A percentile compares a stretch with the other conserved stretches of the same genome.
Evolutionary conservation across 92 coral and sea anemone genomes (phyloP).

Genomic region (Metridium senile): DNA sequence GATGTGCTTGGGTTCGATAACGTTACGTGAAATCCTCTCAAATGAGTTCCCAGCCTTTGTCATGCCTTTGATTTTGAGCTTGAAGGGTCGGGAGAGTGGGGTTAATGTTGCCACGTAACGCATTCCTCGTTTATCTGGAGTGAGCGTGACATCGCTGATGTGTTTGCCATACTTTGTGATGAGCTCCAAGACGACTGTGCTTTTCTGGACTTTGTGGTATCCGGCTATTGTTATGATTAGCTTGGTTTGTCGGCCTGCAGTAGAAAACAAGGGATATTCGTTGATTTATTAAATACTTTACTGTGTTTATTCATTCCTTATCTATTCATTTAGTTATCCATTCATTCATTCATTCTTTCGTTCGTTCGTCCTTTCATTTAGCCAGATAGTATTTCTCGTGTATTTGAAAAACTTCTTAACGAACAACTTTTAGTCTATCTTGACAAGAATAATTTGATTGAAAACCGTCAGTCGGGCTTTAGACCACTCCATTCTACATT

Average conservation of each 20-base stretch:
- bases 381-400: too few species aligned
- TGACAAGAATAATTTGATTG: too few species aligned
- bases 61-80: slow-evolving; percentile 68
- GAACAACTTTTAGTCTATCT: too few species aligned
- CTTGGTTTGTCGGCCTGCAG: slow-evolving; percentile 52
- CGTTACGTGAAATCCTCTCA: slow-evolving; percentile 69
- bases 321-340: too few species aligned
- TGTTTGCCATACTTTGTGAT: slow-evolving; percentile 65
- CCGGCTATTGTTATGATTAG: slow-evolving; percentile 78
- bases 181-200: slow-evolving; percentile 68
- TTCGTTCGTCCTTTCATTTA: too few species aligned
- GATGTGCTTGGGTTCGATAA: slow-evolving; percentile 59
- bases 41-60: slow-evolving; percentile 67
- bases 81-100: slow-evolving; percentile 60
- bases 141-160: slow-evolving; percentile 51
- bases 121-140: slow-evolving; percentile 48
- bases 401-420: too few species aligned
- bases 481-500: too few species aligned
- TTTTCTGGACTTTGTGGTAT: slow-evolving; percentile 52
- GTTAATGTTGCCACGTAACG: slow-evolving; percentile 67
- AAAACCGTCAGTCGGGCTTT: too few species aligned
- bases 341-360: too few species aligned
- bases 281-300: too few species aligned
- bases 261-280: neutral
- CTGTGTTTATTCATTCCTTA: too few species aligned